These are phyloP conservation scores for Pseudochaenichthys georgianus DNA, from an alignment of 2,797 vertebrate species.

Conservation along the genomic window DNA sequence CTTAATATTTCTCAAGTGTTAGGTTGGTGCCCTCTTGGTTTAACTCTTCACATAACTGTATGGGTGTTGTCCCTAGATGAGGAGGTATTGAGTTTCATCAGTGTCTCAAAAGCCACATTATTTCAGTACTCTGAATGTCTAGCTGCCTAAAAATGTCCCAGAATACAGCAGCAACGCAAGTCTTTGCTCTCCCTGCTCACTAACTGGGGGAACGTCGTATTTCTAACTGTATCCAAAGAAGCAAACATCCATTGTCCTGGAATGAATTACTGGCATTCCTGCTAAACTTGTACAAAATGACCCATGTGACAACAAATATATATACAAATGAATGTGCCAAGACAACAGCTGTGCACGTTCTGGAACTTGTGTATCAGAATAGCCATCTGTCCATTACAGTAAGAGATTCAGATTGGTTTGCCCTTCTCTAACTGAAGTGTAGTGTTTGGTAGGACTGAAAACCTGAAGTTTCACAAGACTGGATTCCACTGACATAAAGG, in stretches of 20 bases:
- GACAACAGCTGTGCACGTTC: background rate
- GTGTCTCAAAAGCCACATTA: background rate
- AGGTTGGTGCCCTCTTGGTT: background rate
- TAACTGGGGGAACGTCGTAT: background rate
- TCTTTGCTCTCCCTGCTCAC: background rate
- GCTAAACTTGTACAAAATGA: background rate
- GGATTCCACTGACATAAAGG: slow-evolving; percentile 72
- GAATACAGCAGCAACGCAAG: background rate
- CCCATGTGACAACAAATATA: background rate
- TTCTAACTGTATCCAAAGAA: background rate
- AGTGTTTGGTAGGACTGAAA: slow-evolving; percentile 30
- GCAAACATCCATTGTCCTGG: background rate
- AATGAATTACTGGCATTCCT: background rate
- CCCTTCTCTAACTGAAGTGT: background rate
- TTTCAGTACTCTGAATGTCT: background rate
- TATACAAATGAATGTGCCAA: background rate
- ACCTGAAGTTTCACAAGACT: slow-evolving; percentile 10
- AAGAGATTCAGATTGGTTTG: slow-evolving; percentile 1
- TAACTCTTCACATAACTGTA: background rate
- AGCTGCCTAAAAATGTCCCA: background rate
- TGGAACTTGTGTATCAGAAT: background rate
- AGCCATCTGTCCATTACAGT: background rate
- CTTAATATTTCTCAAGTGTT: too few species aligned
- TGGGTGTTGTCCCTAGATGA: background rate
- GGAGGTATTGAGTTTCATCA: background rate